phyloP scores from a whole-genome alignment of 2,888 invertebrate species.

The Seladonia tumulorum region DNA sequence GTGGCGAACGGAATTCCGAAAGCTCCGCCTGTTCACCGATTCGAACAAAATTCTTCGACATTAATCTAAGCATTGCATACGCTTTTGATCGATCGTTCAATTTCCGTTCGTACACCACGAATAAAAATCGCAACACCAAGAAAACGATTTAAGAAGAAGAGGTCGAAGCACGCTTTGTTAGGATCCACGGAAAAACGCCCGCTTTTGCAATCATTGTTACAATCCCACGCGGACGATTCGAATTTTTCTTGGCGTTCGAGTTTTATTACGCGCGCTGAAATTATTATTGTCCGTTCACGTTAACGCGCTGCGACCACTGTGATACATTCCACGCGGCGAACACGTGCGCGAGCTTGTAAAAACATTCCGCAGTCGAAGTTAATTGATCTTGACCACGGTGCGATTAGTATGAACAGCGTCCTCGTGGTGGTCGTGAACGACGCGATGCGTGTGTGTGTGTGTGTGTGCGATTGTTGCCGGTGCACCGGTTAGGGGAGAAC shows the following conservation, averaged over 20 bases:
- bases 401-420: conserved; percentile 29
- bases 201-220: conserved; percentile 4
- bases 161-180: background rate
- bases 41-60: background rate
- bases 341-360: background rate
- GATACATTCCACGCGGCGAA: background rate
- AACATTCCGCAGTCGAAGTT: background rate
- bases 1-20: background rate
- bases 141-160: background rate
- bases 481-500: background rate
- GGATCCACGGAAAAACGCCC: background rate
- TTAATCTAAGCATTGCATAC: background rate
- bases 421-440: conserved; percentile 25
- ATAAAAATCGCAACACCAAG: conserved; percentile 5
- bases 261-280: background rate
- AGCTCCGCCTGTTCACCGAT: background rate
- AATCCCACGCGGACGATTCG: background rate
- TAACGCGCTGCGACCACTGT: background rate
- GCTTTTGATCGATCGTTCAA: background rate
- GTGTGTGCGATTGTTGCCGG: conserved; percentile 30
- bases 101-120: background rate
- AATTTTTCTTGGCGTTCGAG: conserved; percentile 8
- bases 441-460: conserved; percentile 15
- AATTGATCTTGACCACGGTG: conserved; percentile 13
- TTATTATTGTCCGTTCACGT: background rate